Conservation (phyloP, 2,888 invertebrate genomes). For the Synanthedon vespiformis region DNA sequence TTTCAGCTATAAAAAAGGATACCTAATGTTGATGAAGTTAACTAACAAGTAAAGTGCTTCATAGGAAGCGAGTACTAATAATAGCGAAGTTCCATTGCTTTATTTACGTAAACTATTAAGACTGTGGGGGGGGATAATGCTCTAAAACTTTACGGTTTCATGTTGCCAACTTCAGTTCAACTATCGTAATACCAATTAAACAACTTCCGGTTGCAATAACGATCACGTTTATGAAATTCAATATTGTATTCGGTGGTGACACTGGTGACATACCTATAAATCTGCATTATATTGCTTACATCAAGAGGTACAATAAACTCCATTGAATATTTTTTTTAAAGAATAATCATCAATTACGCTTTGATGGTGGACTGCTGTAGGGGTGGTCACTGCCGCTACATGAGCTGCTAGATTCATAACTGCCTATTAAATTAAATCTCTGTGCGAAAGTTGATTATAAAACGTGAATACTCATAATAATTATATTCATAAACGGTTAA, state of each 20-base stretch:
- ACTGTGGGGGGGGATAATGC: neutral
- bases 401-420: too few species aligned
- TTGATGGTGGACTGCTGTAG: too few species aligned
- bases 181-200: constrained; percentile 8
- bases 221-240: neutral
- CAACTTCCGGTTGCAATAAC: constrained; percentile 16
- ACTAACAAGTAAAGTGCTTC: too few species aligned
- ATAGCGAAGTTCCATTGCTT: neutral
- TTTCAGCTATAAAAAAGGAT: too few species aligned
- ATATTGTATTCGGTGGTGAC: neutral
- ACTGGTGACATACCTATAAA: neutral
- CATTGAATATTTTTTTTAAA: neutral
- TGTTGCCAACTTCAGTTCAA: neutral
- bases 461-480: too few species aligned
- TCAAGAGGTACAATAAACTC: neutral
- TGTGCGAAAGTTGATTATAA: too few species aligned
- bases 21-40: too few species aligned
- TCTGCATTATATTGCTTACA: neutral
- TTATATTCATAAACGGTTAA: constrained; percentile 2
- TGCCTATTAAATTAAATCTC: too few species aligned
- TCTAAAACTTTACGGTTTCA: neutral
- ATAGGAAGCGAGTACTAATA: too few species aligned
- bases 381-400: too few species aligned
- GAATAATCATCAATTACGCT: too few species aligned
- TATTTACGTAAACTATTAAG: neutral